phyloP scores from a whole-genome alignment of 2,113 vertebrate species.

The Platanista minor region DNA sequence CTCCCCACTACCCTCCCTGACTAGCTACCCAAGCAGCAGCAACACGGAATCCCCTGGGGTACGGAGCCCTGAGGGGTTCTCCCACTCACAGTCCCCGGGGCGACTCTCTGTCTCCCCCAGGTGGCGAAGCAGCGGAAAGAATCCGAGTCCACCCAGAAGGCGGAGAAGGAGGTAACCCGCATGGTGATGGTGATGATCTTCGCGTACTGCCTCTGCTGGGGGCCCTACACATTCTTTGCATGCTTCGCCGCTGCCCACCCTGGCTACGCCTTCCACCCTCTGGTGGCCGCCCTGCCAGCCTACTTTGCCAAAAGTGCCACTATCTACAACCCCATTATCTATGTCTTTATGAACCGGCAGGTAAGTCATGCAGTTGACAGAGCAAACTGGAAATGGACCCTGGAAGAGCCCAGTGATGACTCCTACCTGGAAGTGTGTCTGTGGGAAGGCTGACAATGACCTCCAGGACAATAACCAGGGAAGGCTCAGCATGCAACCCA shows the following conservation, averaged over 20 bases:
- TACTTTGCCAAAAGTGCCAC: slow-evolving; percentile 94
- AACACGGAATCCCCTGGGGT: neutral
- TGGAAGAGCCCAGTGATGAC: neutral
- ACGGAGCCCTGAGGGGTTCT: neutral
- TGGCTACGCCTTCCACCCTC: slow-evolving; percentile 89
- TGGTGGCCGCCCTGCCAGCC: slow-evolving; percentile 87
- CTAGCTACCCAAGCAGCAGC: neutral
- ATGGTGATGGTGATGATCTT: slow-evolving; percentile 91
- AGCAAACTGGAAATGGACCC: neutral
- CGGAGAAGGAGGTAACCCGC: slow-evolving; percentile 90
- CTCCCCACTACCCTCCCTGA: neutral
- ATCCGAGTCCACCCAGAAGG: slow-evolving; percentile 93
- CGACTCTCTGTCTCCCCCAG: slow-evolving; percentile 63
- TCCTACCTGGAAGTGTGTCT: neutral
- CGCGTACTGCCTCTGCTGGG: slow-evolving; percentile 87
- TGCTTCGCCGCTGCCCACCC: slow-evolving; percentile 88
- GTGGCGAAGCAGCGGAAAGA: slow-evolving; percentile 92
- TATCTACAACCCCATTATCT: slow-evolving; percentile 92
- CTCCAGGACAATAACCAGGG: neutral
- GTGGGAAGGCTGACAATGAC: neutral
- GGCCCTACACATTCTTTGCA: slow-evolving; percentile 88
- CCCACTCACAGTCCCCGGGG: neutral
- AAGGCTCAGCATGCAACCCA: neutral
- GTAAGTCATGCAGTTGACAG: slow-evolving; percentile 61
- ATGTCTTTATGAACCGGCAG: slow-evolving; percentile 94